phyloP scores from a whole-genome alignment of 1,140 invertebrate genomes.

The Neodiprion virginianus region DNA sequence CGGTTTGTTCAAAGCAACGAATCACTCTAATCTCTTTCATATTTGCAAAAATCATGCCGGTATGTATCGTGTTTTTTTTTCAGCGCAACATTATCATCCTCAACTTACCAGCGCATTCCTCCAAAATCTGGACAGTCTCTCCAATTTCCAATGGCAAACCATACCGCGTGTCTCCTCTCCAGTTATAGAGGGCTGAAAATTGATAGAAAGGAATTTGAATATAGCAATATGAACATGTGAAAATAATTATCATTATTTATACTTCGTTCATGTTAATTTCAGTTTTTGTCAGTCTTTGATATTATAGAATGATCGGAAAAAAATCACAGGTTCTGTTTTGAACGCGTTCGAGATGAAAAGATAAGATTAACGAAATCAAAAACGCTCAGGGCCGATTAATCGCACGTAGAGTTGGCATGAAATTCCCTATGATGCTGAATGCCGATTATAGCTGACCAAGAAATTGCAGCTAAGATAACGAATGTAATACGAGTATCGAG shows the following conservation, averaged over 20 bases:
- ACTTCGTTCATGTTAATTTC: not conserved
- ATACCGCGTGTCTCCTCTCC: constrained; percentile 81
- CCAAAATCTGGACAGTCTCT: constrained; percentile 88
- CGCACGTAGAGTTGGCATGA: too few relatives aligned
- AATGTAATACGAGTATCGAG: too few relatives aligned
- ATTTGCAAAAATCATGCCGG: constrained; percentile 5
- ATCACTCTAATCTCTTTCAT: constrained; percentile 13
- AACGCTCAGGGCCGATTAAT: too few relatives aligned
- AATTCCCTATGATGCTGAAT: too few relatives aligned
- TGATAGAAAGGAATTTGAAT: constrained; percentile 33
- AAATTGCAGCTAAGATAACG: too few relatives aligned
- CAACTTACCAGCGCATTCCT: constrained; percentile 80
- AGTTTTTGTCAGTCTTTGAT: not conserved
- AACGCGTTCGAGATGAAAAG: too few relatives aligned
- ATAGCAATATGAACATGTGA: not conserved
- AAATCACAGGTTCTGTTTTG: too few relatives aligned
- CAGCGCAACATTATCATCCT: not conserved
- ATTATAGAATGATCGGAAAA: not conserved
- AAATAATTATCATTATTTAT: not conserved
- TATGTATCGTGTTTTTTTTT: not conserved
- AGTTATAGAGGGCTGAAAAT: constrained; percentile 87
- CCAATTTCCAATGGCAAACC: constrained; percentile 87
- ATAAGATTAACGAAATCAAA: too few relatives aligned
- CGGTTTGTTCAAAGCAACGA: not conserved
- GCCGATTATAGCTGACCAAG: too few relatives aligned